Percentiles rank a stretch among this genome's conserved stretches.
These are phyloP conservation scores for Semnornis frantzii DNA, from an alignment of 2,113 vertebrate species.

Conservation along the genomic window DNA sequence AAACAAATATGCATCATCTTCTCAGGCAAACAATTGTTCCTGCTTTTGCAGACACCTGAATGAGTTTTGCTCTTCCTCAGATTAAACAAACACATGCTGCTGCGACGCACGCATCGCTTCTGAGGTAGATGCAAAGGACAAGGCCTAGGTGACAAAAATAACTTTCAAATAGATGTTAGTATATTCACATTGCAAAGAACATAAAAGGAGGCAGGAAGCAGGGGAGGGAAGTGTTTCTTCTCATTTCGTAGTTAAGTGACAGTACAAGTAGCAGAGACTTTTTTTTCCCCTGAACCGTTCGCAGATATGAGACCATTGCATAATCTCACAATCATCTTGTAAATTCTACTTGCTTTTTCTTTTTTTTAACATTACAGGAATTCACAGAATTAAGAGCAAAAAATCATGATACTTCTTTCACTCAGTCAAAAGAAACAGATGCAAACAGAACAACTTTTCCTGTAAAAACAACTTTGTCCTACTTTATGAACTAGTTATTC, in stretches of 20 bases:
- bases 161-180: conserved; percentile 64
- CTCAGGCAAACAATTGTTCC: neutral
- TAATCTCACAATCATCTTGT: conserved; percentile 48
- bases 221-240: conserved; percentile 70
- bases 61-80: conserved; percentile 11
- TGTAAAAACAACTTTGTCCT: conserved; percentile 44
- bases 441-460: conserved; percentile 35
- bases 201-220: conserved; percentile 78
- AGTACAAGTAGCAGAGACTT: conserved; percentile 45
- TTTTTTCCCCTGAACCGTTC: neutral
- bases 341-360: conserved; percentile 18
- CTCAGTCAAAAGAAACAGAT: conserved; percentile 39
- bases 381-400: conserved; percentile 35
- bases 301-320: conserved; percentile 17
- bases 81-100: neutral
- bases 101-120: neutral
- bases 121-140: conserved; percentile 64
- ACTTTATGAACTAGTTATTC: conserved; percentile 56
- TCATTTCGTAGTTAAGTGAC: conserved; percentile 71
- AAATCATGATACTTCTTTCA: neutral
- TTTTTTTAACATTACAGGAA: conserved; percentile 18
- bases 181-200: conserved; percentile 70
- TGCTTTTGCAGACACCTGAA: neutral
- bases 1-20: neutral
- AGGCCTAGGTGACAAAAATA: conserved; percentile 74